A percentile compares a stretch with the other conserved stretches of the same genome.
Evolutionary conservation across 2,888 invertebrate genomes (phyloP).

Genomic region (Podotricha telesiphe): DNA sequence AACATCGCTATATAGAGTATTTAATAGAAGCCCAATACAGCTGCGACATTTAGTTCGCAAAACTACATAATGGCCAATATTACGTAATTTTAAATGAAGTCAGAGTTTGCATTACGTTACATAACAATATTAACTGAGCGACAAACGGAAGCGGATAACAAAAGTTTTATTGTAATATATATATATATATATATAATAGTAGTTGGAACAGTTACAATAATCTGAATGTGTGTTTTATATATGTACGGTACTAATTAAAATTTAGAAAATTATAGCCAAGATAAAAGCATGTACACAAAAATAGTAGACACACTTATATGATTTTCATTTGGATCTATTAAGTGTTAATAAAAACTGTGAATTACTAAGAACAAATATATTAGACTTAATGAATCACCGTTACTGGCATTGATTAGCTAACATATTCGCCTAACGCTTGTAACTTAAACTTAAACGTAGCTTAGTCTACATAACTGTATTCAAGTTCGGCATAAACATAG

Average conservation of each 20-base stretch:
- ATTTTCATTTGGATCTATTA: not conserved
- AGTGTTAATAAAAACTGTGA: not conserved
- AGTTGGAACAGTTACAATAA: no score
- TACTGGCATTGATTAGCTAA: conserved; percentile 34
- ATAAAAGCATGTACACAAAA: not conserved
- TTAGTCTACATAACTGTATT: conserved; percentile 50
- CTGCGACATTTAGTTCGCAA: conserved; percentile 64
- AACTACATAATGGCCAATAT: conserved; percentile 61
- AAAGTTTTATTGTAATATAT: conserved; percentile 2
- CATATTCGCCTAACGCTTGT: conserved; percentile 49
- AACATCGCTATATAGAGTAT: conserved; percentile 21
- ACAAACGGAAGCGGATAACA: conserved; percentile 50
- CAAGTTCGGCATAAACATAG: conserved; percentile 58
- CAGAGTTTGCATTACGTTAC: conserved; percentile 64
- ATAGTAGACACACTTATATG: not conserved
- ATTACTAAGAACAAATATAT: not conserved
- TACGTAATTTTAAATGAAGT: conserved; percentile 65
- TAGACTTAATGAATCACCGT: not conserved
- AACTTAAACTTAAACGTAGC: conserved; percentile 45
- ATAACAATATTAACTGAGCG: conserved; percentile 57
- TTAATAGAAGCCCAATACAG: conserved; percentile 57
- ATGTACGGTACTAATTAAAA: not conserved
- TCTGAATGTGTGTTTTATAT: not conserved
- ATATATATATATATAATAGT: no score
- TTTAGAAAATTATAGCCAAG: not conserved